Base-by-base conservation (phyloP, 1,140 invertebrate species). In the Drosophila aff. region DNA sequence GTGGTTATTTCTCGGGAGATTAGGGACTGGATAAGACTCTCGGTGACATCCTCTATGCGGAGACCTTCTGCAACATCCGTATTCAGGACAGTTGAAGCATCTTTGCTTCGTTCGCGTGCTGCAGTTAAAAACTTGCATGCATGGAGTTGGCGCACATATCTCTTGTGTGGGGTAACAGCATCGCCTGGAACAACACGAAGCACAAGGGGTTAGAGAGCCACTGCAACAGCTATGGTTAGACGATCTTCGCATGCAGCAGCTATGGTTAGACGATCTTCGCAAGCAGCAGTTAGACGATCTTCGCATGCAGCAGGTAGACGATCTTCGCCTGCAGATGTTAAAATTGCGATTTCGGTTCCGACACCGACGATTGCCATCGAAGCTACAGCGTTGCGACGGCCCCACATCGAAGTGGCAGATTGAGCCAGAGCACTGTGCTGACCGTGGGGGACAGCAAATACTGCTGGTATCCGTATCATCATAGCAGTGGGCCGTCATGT, bases 1-100 rank as follows among this genome's bases (percentile, higher is more conserved):
- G 1, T 3, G 11, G 16, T 31, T 44, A 6, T 16, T 23, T 16
- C 11, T 61, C 2, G 23, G 46, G n/a, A 18, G 13, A 16, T 23
- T 10, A 13, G 64, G 60, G n/a, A 47, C 18, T 11, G 61, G 15
- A 18, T 65, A 67, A 7, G 33, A 26, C 15, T 67, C 41, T 10
- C 15, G 23, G 3, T 67, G 33, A 31, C 33, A 67, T 5, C 2
- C 11, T 7, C 16, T 28, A 15, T 7, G 33, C 23, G 4, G 4
- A 8, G 2, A 1, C 13, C 33, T 18, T 26, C n/a, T 26, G 11
- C 13, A 16, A 15, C 28, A 18, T n/a, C 15, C 15, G 58, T n/a
- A 33, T 33, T 15, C 18, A 7, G 59, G 28, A n/a, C 58, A 47
- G 26, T 18, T 52, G 49, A 52, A 52, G n/a, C 46, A 38, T 28